Base-by-base conservation (phyloP, 2,888 invertebrate species). In the Caenorhabditis sulstoni region DNA sequence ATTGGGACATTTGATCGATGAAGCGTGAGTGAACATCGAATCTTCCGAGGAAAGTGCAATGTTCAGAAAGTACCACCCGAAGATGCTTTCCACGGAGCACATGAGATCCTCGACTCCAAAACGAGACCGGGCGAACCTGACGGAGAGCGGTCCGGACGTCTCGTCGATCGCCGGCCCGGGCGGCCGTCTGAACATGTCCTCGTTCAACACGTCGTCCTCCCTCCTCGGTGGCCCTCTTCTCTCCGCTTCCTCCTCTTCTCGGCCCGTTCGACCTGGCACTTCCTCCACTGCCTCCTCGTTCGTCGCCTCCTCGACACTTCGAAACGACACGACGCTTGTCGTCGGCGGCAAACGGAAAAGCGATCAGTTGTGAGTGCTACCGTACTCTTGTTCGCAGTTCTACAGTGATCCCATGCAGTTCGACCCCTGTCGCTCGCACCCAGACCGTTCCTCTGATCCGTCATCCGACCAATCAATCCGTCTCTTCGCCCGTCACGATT, bases 1-100 rank as follows among this genome's bases (percentile, higher is more conserved):
- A 37, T 8, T 57, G 37, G 86, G 82, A 9, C 74, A 80, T 68
- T 41, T 84, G 3, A 64, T 82, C 18, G 75, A 79, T n/a, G 82
- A 82, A 47, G 41, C 45, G 82, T 84, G 3, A 39, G 71, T 14
- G 18, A 23, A 2, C n/a, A n/a, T n/a, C n/a, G n/a, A n/a, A n/a
- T n/a, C n/a, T n/a, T n/a, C n/a, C n/a, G n/a, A n/a, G n/a, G n/a
- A n/a, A n/a, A n/a, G n/a, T n/a, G n/a, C n/a, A n/a, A n/a, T n/a
- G n/a, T 70, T 52, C 47, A 77, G 77, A 23, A 79, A 79, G 22
- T 79, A 79, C 47, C 79, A 79, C 44, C 79, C 79, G 7, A 78
- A 62, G 50, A 22, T 39, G 8, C 11, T 64, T 18, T 29, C 62
- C 2, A 12, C 37, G 1, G 68, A 75, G n/a, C 57, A 70, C 12